Conservation (phyloP, 2,888 invertebrate genomes). For the Drosophila greeni region DNA sequence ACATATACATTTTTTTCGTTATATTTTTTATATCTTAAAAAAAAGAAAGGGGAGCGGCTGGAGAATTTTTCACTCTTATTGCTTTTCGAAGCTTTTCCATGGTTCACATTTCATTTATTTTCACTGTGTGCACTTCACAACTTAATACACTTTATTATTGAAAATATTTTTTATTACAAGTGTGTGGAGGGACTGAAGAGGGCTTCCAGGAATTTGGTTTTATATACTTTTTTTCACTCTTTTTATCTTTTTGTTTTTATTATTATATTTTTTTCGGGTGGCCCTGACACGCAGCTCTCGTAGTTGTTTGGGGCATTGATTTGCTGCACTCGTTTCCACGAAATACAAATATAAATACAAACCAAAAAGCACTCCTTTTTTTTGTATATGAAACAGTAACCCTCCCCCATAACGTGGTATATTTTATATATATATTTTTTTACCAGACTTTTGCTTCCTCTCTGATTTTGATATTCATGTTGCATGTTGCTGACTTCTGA, state of each 20-base stretch:
- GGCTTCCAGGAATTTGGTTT: slow-evolving; percentile 57
- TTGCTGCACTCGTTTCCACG: slow-evolving; percentile 64
- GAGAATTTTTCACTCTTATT: slow-evolving; percentile 64
- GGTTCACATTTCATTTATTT: slow-evolving; percentile 74
- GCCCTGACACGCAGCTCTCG: slow-evolving; percentile 65
- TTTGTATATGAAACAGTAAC: slow-evolving; percentile 14
- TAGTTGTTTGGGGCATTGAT: slow-evolving; percentile 58
- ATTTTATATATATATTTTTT: slow-evolving; percentile 36
- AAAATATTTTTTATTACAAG: slow-evolving; percentile 75
- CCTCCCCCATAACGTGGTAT: slow-evolving; percentile 20
- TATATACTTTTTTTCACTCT: background rate
- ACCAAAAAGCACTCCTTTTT: slow-evolving; percentile 27
- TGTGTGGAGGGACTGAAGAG: slow-evolving; percentile 48
- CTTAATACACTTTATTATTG: slow-evolving; percentile 74
- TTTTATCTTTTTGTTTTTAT: background rate
- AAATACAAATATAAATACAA: slow-evolving; percentile 59
- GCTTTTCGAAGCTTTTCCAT: slow-evolving; percentile 70
- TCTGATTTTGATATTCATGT: slow-evolving; percentile 71
- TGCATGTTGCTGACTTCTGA: slow-evolving; percentile 72
- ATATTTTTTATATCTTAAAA: slow-evolving; percentile 30
- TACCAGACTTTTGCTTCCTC: slow-evolving; percentile 8
- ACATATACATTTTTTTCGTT: slow-evolving; percentile 28
- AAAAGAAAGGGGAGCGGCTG: background rate
- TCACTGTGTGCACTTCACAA: slow-evolving; percentile 71
- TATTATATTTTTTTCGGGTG: slow-evolving; percentile 37